A percentile compares a stretch with the other conserved stretches of the same genome.
These are phyloP conservation scores for Zaprionus camerounensis DNA, from an alignment of 1,140 invertebrate genomes.

Conservation along the genomic window DNA sequence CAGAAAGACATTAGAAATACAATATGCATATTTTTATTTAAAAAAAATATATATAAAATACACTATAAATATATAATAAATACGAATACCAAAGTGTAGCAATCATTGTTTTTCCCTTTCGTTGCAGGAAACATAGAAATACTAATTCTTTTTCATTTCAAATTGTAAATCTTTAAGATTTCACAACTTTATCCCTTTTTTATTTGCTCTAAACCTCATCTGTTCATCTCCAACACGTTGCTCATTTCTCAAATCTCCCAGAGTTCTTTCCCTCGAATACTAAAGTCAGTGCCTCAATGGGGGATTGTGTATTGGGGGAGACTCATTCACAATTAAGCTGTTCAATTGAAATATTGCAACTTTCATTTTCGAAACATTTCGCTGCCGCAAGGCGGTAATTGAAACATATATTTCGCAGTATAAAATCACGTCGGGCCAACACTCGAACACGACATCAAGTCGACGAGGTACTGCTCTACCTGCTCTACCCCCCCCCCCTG, in stretches of 20 bases:
- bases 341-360: slow-evolving; percentile 70
- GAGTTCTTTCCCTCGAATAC: background rate
- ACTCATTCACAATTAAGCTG: slow-evolving; percentile 62
- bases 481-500: background rate
- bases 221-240: background rate
- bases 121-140: no score
- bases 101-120: no score
- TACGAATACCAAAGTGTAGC: no score
- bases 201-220: background rate
- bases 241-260: background rate
- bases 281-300: background rate
- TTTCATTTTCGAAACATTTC: slow-evolving; percentile 67
- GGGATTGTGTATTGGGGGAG: background rate
- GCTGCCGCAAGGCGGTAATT: slow-evolving; percentile 72
- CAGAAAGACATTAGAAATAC: background rate
- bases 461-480: slow-evolving; percentile 4
- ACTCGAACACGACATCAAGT: slow-evolving; percentile 60
- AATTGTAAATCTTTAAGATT: background rate
- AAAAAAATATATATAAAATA: no score
- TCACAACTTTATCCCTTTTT: background rate
- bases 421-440: slow-evolving; percentile 60
- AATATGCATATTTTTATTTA: background rate
- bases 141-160: no score
- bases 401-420: slow-evolving; percentile 80
- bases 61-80: no score